Evolutionary conservation across 2,888 invertebrate genomes (phyloP).

Genomic region (Caenorhabditis sinica): DNA sequence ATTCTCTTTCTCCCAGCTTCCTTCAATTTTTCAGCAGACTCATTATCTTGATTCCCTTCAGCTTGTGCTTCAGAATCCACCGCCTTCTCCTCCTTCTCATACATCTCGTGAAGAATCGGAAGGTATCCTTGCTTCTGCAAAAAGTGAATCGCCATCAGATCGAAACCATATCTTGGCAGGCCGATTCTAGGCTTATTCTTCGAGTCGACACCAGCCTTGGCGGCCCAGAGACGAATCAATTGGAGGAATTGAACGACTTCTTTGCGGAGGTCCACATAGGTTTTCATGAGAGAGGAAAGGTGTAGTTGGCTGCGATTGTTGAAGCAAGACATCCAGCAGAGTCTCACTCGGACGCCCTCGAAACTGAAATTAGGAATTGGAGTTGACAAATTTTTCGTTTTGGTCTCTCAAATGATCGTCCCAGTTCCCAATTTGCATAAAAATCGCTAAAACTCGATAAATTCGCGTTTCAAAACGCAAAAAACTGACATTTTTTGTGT

Average conservation of each 20-base stretch:
- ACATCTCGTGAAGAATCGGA: conserved; percentile 85
- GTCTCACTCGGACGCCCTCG: conserved; percentile 25
- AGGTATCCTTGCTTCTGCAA: conserved; percentile 85
- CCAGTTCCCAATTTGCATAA: no score
- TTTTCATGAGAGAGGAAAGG: conserved; percentile 43
- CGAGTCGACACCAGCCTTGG: conserved; percentile 75
- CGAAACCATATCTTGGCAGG: conserved; percentile 85
- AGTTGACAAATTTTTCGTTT: no score
- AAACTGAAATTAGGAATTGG: no score
- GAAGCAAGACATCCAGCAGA: conserved; percentile 34
- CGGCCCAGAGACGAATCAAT: conserved; percentile 84
- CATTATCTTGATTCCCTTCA: background rate
- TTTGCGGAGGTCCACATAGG: conserved; percentile 41
- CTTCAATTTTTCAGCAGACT: conserved; percentile 4
- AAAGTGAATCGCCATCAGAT: conserved; percentile 86
- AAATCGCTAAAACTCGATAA: no score
- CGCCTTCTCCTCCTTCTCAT: background rate
- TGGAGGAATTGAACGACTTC: conserved; percentile 81
- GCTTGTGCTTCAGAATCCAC: background rate
- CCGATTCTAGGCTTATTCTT: conserved; percentile 85
- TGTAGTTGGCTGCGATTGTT: conserved; percentile 9
- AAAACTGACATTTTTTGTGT: no score
- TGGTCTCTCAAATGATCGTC: no score
- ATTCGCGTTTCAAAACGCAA: no score
- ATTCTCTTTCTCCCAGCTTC: conserved; percentile 46